These are phyloP conservation scores for Subacronicta megacephala DNA, from an alignment of 2,888 invertebrate species.

Conservation along the genomic window DNA sequence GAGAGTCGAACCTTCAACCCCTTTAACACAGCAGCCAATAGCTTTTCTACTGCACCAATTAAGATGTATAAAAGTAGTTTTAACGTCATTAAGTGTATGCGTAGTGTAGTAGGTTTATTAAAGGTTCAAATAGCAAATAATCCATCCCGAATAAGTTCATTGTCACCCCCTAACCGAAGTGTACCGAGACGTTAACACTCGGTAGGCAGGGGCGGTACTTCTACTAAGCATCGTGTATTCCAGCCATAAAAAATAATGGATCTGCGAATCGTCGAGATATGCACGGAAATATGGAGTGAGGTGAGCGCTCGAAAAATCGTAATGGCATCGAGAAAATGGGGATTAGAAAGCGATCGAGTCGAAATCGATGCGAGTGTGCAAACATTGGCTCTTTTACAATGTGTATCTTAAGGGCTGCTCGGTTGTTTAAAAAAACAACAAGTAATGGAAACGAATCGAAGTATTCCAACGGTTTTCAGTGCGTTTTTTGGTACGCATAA, in stretches of 20 bases:
- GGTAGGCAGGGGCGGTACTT: conserved; percentile 78
- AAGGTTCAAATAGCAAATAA: conserved; percentile 11
- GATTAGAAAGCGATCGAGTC: conserved; percentile 88
- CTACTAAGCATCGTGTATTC: conserved; percentile 85
- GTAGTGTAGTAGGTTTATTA: conserved; percentile 7
- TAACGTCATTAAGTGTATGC: neutral
- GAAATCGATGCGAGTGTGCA: conserved; percentile 82
- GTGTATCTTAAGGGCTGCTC: conserved; percentile 58
- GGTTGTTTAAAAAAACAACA: conserved; percentile 56
- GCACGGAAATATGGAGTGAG: conserved; percentile 88
- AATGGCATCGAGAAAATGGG: conserved; percentile 88
- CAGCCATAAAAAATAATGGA: conserved; percentile 89
- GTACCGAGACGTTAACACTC: conserved; percentile 73
- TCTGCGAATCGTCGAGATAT: conserved; percentile 89
- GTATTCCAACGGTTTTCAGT: conserved; percentile 28
- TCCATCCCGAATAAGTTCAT: conserved; percentile 56
- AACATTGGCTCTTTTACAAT: conserved; percentile 68
- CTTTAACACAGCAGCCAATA: too few relatives aligned
- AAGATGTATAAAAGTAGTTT: neutral
- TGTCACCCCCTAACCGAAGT: conserved; percentile 71
- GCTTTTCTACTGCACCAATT: neutral
- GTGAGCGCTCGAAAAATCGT: conserved; percentile 87
- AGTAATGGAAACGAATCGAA: conserved; percentile 52
- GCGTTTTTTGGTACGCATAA: neutral
- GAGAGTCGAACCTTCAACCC: too few relatives aligned